Base-by-base conservation (phyloP, 1,140 invertebrate genomes). In the Nomia melanderi region DNA sequence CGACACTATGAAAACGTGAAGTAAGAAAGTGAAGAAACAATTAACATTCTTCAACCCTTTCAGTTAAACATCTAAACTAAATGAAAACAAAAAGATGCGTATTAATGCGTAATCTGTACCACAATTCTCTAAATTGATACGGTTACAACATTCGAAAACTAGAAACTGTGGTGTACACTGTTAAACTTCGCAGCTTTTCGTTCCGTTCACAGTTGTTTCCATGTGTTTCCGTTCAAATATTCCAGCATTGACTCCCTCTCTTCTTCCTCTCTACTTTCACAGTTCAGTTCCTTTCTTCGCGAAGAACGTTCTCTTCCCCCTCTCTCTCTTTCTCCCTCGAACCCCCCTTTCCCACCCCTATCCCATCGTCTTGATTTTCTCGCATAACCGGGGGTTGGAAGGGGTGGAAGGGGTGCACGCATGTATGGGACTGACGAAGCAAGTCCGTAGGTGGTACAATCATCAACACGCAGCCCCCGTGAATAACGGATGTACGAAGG, bases 401-500 rank as follows among this genome's bases (percentile, higher is more conserved):
- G 39, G 12, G 36, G 39, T 2, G 12, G 9, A 14, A 14, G 11
- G 31, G 7, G 64, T 9, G 17, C 56, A 53, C 56, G 75, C 27
- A 54, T 17, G 39, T 12, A 29, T 20, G 7, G 12, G 20, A 20
- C 20, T 20, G 20, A n/a, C 17, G 44, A 3, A n/a, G 44, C 3
- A 4, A 47, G 59, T 12, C 44, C 76, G 64, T 62, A 23, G 36
- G 17, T 20, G 29, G 44, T 78, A 77, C 76, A 80, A 83, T 83
- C 82, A 86, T 82, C 76, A 79, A 65, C 75, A 77, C 77, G 81
- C 82, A 82, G 78, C 79, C 80, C 79, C 80, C 76, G 66, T 74
- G 78, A 77, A 82, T 86, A 86, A 86, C 80, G 80, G 80, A 86
- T 82, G 74, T 76, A 84, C 81, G 81, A 83, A 82, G 77, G 82